phyloP scores from a whole-genome alignment of 1,140 invertebrate genomes.

The Drosophila paulistorum region DNA sequence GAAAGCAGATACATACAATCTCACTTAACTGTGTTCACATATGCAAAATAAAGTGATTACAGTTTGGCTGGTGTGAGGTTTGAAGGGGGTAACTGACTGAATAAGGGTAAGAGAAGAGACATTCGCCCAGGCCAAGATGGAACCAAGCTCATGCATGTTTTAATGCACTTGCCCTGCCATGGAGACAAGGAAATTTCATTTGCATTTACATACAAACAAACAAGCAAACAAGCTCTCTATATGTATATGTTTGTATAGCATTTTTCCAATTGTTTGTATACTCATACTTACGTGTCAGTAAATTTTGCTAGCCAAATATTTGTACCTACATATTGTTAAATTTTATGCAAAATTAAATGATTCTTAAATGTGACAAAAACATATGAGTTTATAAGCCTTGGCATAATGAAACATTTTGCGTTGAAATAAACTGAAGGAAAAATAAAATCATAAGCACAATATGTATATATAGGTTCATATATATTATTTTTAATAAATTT shows the following conservation, averaged over 20 bases:
- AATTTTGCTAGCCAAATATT: constrained; percentile 59
- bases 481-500: not conserved
- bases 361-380: constrained; percentile 22
- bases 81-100: not conserved
- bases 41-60: constrained; percentile 79
- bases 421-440: not conserved
- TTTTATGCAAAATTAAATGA: constrained; percentile 60
- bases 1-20: constrained; percentile 42
- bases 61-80: constrained; percentile 16
- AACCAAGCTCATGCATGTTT: constrained; percentile 57
- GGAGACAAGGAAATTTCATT: constrained; percentile 65
- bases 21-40: constrained; percentile 65
- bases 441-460: not conserved
- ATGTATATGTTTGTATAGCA: constrained; percentile 19
- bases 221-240: constrained; percentile 6
- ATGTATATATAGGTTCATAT: not conserved
- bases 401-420: not conserved
- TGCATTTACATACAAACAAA: constrained; percentile 57
- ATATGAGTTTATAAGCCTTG: not conserved
- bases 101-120: constrained; percentile 5
- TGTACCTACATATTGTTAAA: constrained; percentile 37
- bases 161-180: constrained; percentile 58
- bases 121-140: constrained; percentile 36
- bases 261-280: constrained; percentile 55
- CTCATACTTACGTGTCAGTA: constrained; percentile 24